phyloP scores from a whole-genome alignment of 2,888 invertebrate genomes.

The Apodemia duryi region DNA sequence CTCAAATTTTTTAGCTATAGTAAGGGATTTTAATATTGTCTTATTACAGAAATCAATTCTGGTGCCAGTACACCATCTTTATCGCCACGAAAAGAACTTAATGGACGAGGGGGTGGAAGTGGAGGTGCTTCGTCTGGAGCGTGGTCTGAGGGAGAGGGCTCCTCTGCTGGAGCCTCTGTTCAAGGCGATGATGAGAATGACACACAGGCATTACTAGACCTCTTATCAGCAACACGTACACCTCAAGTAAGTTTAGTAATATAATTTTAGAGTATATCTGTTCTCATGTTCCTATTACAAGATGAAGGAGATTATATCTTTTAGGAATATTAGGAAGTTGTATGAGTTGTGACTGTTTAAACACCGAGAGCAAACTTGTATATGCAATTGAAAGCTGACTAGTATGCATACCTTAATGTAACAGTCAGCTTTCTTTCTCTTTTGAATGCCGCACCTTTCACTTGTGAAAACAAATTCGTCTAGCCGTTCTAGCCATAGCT shows the following conservation, averaged over 20 bases:
- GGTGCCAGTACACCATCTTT: conserved; percentile 81
- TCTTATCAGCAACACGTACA: conserved; percentile 86
- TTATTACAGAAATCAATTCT: conserved; percentile 57
- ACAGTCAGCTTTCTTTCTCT: no score
- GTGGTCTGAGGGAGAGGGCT: conserved; percentile 87
- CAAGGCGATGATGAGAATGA: conserved; percentile 86
- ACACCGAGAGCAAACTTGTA: no score
- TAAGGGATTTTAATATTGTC: not conserved
- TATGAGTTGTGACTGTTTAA: no score
- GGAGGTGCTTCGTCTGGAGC: conserved; percentile 83
- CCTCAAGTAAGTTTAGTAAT: conserved; percentile 79
- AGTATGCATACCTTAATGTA: no score
- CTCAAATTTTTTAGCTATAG: not conserved
- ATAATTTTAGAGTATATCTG: not conserved
- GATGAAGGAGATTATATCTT: no score
- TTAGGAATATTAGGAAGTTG: no score
- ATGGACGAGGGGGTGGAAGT: conserved; percentile 67
- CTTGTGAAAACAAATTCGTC: no score
- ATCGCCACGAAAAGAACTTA: conserved; percentile 84
- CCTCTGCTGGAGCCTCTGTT: conserved; percentile 85
- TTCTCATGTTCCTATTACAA: no score
- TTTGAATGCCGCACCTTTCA: no score
- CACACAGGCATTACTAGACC: conserved; percentile 83
- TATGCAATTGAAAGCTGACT: no score
- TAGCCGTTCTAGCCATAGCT: no score